Evolutionary conservation across 2,113 vertebrate genomes (phyloP).

Genomic region (Okapia johnstoni): DNA sequence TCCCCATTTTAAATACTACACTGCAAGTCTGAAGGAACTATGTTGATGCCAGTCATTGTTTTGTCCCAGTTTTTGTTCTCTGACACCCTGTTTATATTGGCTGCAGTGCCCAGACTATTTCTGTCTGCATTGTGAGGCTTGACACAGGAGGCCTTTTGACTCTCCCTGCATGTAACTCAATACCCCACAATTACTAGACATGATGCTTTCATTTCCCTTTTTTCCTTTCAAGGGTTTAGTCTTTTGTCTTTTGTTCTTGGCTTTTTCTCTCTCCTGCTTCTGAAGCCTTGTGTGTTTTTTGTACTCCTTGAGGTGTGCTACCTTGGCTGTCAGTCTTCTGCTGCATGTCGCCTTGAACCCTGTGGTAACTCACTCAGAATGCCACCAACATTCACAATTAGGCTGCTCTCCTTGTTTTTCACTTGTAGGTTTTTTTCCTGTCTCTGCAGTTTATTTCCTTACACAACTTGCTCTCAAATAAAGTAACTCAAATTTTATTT

Average conservation of each 20-base stretch:
- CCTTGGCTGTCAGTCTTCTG: not conserved
- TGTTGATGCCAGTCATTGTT: not conserved
- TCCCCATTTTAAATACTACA: not conserved
- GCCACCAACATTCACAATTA: not conserved
- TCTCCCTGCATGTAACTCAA: not conserved
- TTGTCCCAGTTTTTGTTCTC: not conserved
- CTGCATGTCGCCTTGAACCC: not conserved
- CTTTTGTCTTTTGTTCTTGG: not conserved
- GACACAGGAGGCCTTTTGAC: not conserved
- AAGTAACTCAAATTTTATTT: not conserved
- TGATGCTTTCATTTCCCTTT: not conserved
- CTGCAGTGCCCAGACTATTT: not conserved
- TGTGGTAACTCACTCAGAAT: not conserved
- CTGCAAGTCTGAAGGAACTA: not conserved
- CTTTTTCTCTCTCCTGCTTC: not conserved
- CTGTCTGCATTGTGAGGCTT: not conserved
- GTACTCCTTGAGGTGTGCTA: fast-evolving
- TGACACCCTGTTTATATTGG: not conserved
- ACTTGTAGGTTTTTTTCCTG: not conserved
- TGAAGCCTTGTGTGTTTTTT: not conserved
- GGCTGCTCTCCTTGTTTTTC: not conserved
- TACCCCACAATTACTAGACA: not conserved
- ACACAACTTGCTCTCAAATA: not conserved
- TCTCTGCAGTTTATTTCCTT: not conserved
- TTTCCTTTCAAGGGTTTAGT: not conserved